A percentile compares a stretch with the other conserved stretches of the same genome.
Conservation (phyloP, 1,140 invertebrate species). For the Philotrypesis tridentata region DNA sequence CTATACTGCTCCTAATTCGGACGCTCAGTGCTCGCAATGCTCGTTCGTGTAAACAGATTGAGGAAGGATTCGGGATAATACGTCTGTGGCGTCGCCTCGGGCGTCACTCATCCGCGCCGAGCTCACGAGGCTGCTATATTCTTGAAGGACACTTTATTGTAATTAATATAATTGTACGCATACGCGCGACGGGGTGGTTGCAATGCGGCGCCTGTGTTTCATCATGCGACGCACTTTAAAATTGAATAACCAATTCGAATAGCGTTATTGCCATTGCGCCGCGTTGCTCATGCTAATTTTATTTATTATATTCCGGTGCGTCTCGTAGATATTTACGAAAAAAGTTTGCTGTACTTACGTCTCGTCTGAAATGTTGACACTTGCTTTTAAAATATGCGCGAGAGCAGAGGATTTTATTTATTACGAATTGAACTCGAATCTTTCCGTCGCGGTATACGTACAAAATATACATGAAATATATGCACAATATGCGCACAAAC, state of each 20-base stretch:
- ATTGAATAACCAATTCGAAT: neutral
- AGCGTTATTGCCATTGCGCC: neutral
- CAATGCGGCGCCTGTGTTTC: slow-evolving; percentile 27
- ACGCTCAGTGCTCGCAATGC: slow-evolving; percentile 34
- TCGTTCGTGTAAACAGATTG: neutral
- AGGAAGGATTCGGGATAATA: neutral
- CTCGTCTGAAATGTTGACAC: neutral
- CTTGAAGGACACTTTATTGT: slow-evolving; percentile 29
- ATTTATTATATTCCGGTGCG: too few relatives aligned
- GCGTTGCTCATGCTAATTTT: neutral
- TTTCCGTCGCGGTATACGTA: neutral
- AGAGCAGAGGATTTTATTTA: neutral
- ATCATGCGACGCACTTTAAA: slow-evolving; percentile 5
- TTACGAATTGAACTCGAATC: neutral
- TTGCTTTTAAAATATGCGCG: neutral
- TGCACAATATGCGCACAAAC: too few relatives aligned
- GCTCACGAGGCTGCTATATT: slow-evolving; percentile 51
- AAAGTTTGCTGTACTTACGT: too few relatives aligned
- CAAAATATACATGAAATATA: too few relatives aligned
- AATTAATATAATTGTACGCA: slow-evolving; percentile 29
- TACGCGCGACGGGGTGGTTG: slow-evolving; percentile 3
- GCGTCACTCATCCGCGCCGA: neutral
- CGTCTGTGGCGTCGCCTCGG: neutral
- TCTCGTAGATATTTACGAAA: too few relatives aligned
- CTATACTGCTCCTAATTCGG: neutral